Evolutionary conservation across 2,797 vertebrate species (phyloP), one percentile per base, ranked within the genome.

Genomic region (Pangasius macronema): DNA sequence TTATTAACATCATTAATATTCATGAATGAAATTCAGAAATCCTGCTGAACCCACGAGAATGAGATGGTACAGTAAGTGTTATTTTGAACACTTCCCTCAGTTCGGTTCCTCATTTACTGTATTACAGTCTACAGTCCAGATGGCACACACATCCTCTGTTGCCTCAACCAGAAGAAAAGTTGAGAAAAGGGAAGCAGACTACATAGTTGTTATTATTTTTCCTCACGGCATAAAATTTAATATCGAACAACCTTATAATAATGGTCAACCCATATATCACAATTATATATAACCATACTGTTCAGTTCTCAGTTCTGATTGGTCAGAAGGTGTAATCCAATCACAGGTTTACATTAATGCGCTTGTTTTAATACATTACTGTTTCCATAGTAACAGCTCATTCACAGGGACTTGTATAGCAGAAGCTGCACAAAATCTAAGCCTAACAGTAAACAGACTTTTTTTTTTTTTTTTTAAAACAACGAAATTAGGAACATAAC

Each of bases 1-100:
- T 80, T 84, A 61, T 59, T 81, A 72, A 53, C 39, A 11, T 73
- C n/a, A 51, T 80, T 82, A 53, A 82, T 49, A 61, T 14, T 70
- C n/a, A 70, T 27, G 22, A 63, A n/a, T 65, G 73, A 73, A 9
- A 39, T 67, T 49, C 20, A 4, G 3, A 8, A 57, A 16, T 70
- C 53, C 14, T 10, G 3, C 13, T 65, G 27, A 80, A 57, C 22
- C 57, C 57, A 6, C 1, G 22, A 46, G 36, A n/a, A 24, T n/a
- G 59, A 36, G n/a, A 14, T n/a, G 5, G 20, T 13, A 51, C 18
- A 22, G 49, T 39, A 18, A 51, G 57, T 20, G 30, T 36, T 72
- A 55, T 59, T 82, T n/a, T n/a, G 24, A 46, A n/a, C 39, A 11
- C 27, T 81, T 46, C 63, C 27, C 39, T 82, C 59, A 11, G 6